Base-by-base conservation (phyloP, 1,140 invertebrate genomes). In the Dendrolimus kikuchii region DNA sequence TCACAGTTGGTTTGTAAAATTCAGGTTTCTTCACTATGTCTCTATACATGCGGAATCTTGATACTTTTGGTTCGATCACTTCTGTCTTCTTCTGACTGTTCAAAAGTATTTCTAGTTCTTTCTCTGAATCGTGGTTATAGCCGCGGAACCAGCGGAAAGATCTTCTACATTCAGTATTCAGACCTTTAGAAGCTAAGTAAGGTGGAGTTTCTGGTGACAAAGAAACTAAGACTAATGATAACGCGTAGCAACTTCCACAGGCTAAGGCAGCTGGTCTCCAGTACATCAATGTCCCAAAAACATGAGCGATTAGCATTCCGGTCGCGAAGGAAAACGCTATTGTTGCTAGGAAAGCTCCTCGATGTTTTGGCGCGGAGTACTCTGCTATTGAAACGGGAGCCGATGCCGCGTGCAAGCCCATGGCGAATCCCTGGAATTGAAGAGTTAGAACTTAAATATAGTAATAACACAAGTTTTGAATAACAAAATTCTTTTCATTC, bases 291-390 rank as follows among this genome's bases (percentile, higher is more conserved):
- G 75, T 81, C 0, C 83, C 83, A 43, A 86, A 81, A 56, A 78
- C 55, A 44, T 86, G 83, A 0, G 81, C 78, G 2, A 81, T 56
- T 5, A 86, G 56, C 79, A 86, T 86, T 7, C 83, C 83, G 4
- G 74, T 74, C n/a, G 80, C 77, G 51, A 84, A 84, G 6, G 83
- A 83, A 57, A 84, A 81, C 5, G 83, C 83, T 10, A 86, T 86
- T 37, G 81, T 84, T 0, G 81, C 81, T 0, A 84, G 74, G 47
- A 84, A 86, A 7, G 72, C 74, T 0, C 79, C 80, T 9, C 81
- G 63, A 45, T 81, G 62, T 38, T 77, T 78, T 0, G 81, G 81
- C 0, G 78, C 69, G 0, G 83, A 86, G 56, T 84, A 84, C 40
- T 86, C 83, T 2, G 81, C 83, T 7, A 86, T 86, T 49, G 76